These are phyloP conservation scores for Sorex fumeus DNA, from an alignment of 2,113 vertebrate genomes.

Conservation along the genomic window DNA sequence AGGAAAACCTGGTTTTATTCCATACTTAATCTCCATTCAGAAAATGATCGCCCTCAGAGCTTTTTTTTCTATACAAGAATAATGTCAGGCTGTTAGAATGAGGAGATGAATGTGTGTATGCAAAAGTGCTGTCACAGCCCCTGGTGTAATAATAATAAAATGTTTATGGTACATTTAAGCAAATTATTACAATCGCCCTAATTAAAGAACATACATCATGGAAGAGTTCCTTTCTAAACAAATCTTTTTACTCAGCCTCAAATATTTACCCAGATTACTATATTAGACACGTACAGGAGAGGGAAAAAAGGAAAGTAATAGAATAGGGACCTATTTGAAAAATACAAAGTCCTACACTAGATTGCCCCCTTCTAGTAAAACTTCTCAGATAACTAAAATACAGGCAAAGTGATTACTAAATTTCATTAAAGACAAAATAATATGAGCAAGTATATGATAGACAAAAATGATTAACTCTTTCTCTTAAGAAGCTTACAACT, in stretches of 20 bases:
- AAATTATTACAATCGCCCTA: conserved; percentile 3
- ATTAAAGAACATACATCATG: background rate
- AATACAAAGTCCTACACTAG: background rate
- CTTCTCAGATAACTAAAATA: conserved; percentile 36
- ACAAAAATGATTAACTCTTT: background rate
- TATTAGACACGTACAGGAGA: background rate
- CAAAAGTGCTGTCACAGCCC: background rate
- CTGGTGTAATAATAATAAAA: background rate
- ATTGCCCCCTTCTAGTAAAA: background rate
- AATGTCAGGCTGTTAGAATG: background rate
- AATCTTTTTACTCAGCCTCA: background rate
- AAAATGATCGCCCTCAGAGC: background rate
- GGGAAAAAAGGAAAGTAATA: background rate
- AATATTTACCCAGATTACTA: background rate
- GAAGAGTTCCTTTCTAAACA: background rate
- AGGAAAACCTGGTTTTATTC: conserved; percentile 2
- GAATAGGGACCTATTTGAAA: conserved; percentile 16
- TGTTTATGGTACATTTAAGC: conserved; percentile 22
- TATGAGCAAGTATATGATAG: background rate
- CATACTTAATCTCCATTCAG: background rate
- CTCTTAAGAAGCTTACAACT: background rate
- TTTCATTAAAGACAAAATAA: conserved; percentile 3
- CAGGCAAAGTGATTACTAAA: conserved; percentile 6
- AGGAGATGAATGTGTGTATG: background rate
- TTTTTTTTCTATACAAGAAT: background rate